Evolutionary conservation across 2,888 invertebrate genomes (phyloP).

Genomic region (Lepetodrilus schrolli): DNA sequence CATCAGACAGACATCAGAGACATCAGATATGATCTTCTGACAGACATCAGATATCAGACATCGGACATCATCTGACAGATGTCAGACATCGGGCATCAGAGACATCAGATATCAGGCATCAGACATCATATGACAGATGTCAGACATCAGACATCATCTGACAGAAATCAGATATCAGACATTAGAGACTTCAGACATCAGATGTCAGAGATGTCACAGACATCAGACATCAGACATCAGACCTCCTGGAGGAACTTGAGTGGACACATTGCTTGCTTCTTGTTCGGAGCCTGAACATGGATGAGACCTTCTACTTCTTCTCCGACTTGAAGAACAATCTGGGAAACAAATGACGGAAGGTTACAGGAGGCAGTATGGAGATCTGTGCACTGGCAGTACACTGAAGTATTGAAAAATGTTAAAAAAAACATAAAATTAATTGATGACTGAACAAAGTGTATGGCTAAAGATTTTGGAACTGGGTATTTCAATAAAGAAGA

Average conservation of each 20-base stretch:
- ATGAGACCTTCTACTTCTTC: conserved; percentile 95
- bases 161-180: neutral
- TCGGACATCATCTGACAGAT: neutral
- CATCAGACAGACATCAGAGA: too few species aligned
- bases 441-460: too few species aligned
- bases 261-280: conserved; percentile 93
- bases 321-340: conserved; percentile 92
- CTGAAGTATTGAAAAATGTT: too few species aligned
- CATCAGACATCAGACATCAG: neutral
- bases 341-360: conserved; percentile 47
- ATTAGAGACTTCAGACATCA: neutral
- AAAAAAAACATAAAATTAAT: too few species aligned
- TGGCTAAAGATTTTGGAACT: too few species aligned
- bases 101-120: neutral
- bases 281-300: conserved; percentile 88
- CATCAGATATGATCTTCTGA: too few species aligned
- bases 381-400: too few species aligned
- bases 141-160: neutral
- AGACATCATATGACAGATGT: conserved; percentile 77
- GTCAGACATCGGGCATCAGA: neutral
- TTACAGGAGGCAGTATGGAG: too few species aligned
- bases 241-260: conserved; percentile 93
- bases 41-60: neutral
- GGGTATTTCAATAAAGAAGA: too few species aligned
- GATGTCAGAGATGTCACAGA: neutral